These are phyloP conservation scores for Eutrigla gurnardus DNA, from an alignment of 2,797 vertebrate species.

Conservation along the genomic window DNA sequence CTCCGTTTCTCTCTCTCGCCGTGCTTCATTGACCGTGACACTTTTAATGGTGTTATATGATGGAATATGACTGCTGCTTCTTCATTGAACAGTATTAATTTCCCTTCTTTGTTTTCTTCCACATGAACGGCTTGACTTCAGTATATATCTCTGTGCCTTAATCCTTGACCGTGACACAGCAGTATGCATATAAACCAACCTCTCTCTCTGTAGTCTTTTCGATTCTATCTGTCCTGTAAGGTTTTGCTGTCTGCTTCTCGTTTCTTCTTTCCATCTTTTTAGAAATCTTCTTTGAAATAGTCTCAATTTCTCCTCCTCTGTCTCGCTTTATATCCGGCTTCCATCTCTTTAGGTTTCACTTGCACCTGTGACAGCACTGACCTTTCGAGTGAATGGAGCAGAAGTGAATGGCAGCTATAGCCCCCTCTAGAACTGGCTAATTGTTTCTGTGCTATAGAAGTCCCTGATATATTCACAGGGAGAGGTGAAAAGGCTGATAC, in stretches of 20 bases:
- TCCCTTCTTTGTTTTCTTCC: conserved; percentile 31
- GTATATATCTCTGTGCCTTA: conserved; percentile 28
- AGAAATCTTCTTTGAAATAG: conserved; percentile 9
- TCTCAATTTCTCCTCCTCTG: conserved; percentile 15
- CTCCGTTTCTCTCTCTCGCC: conserved; percentile 11
- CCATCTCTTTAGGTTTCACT: conserved; percentile 49
- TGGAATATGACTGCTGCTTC: conserved; percentile 53
- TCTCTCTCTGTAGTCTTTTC: background rate
- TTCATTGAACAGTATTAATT: conserved; percentile 58
- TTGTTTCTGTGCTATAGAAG: conserved; percentile 44
- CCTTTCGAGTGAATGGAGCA: conserved; percentile 59
- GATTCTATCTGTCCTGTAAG: background rate
- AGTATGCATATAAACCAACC: background rate
- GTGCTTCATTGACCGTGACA: conserved; percentile 44
- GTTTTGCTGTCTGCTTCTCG: conserved; percentile 8
- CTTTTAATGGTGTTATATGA: conserved; percentile 50
- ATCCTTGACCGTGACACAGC: conserved; percentile 42
- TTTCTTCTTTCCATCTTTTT: background rate
- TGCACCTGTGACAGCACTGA: conserved; percentile 62
- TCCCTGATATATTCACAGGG: background rate
- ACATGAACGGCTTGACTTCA: conserved; percentile 20
- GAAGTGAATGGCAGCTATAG: conserved; percentile 29
- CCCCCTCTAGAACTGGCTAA: conserved; percentile 58
- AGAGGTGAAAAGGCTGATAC: background rate
- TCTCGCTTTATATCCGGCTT: conserved; percentile 14